Base-by-base conservation (phyloP, 2,888 invertebrate species). In the Lumbricus terrestris region DNA sequence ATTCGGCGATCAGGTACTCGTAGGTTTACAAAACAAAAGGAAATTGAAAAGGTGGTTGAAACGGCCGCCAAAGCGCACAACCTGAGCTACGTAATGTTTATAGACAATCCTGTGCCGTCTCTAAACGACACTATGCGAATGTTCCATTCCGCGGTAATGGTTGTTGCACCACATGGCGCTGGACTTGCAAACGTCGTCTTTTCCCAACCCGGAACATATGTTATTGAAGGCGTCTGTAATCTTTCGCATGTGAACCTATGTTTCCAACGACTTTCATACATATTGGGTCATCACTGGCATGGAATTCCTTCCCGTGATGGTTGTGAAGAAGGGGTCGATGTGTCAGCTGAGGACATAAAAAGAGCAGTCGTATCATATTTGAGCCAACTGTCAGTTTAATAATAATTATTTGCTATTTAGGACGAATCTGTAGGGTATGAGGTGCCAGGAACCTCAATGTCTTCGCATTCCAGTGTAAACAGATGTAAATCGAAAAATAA, bases 151-250 rank as follows among this genome's bases (percentile, higher is more conserved):
- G 92, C 92, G 0, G 90, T 85, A 35, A 37, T 92, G n/a, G 89
- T 92, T 8, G 91, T 92, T 4, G 92, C 91, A 34, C 92, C 92
- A 2, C 92, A 92, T 88, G 92, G 92, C 4, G 92, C 92, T 20
- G 92, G 92, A 20, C 88, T 92, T 29, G 89, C 92, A 20, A 92
- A 92, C 85, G 82, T 92, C 20, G 35, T 92, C 29, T 92, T 91
- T 83, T 47, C 88, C 23, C 54, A 89, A 37, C 91, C 91, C 20
- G 92, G 91, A 5, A 91, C 91, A 1, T 89, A 89, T 42, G 91
- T 92, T 20, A 88, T 92, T 29, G 92, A 92, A 40, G 91, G 89
- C 4, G 92, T 92, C 34, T 92, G 92, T 85, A 92, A 92, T 88
- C 92, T 90, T 29, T 92, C 92, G 11, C 92, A 92, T 54, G 91